phyloP scores from a whole-genome alignment of 53 echinoderm and acorn worm genomes.

The Luidia sarsii region DNA sequence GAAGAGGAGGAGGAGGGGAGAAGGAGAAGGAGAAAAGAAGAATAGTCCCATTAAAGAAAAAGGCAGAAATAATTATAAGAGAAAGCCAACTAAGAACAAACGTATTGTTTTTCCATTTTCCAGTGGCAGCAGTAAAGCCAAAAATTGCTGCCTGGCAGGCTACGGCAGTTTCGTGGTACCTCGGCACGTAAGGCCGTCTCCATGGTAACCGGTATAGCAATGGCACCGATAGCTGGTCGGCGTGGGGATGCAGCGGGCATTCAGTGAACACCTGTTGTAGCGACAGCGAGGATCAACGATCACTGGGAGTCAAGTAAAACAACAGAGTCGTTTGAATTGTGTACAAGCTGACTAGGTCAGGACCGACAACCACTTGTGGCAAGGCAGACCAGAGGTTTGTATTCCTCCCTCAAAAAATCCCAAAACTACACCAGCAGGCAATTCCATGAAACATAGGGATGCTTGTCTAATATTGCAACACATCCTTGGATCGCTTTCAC shows the following conservation, averaged over 20 bases:
- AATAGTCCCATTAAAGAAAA: neutral
- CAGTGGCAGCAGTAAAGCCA: no score
- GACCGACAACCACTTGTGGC: no score
- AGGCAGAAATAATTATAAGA: neutral
- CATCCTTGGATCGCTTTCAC: no score
- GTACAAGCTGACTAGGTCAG: no score
- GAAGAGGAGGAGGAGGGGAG: neutral
- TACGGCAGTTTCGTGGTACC: conserved; percentile 26
- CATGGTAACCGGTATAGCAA: conserved; percentile 51
- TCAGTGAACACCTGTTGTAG: conserved; percentile 25
- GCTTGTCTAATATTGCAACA: no score
- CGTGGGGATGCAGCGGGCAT: conserved; percentile 40
- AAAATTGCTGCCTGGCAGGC: neutral
- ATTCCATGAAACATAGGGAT: no score
- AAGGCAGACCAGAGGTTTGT: no score
- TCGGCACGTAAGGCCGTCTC: conserved; percentile 44
- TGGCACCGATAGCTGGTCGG: conserved; percentile 32
- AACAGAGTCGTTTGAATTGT: conserved; percentile 14
- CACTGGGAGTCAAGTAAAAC: conserved; percentile 26
- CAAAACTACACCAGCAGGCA: no score
- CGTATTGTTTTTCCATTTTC: no score
- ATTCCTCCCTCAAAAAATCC: no score
- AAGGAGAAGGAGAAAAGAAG: neutral
- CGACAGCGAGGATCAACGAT: conserved; percentile 18
- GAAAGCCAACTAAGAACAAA: no score